A percentile compares a stretch with the other conserved stretches of the same genome.
phyloP scores from a whole-genome alignment of 2,888 invertebrate species.

The Phortica okadai region DNA sequence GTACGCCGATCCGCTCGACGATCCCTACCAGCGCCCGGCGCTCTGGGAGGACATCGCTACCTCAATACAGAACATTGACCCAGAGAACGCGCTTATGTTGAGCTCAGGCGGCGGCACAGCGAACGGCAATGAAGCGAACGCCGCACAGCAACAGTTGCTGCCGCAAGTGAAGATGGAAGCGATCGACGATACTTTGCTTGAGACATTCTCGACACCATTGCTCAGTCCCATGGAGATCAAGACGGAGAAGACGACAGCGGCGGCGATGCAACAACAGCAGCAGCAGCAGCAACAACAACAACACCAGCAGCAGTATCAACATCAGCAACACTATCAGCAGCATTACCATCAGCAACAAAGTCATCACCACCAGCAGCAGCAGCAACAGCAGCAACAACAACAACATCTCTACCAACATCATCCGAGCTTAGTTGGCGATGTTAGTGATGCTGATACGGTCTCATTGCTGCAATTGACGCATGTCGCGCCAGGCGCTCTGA shows the following conservation, averaged over 20 bases:
- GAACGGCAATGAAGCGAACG: slow-evolving; percentile 76
- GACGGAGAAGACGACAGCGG: slow-evolving; percentile 81
- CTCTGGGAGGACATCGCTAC: slow-evolving; percentile 95
- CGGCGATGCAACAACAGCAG: slow-evolving; percentile 64
- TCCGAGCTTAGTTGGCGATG: slow-evolving; percentile 72
- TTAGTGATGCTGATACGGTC: slow-evolving; percentile 53
- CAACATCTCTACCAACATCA: slow-evolving; percentile 74
- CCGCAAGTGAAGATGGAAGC: slow-evolving; percentile 88
- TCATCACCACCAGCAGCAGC: slow-evolving; percentile 56
- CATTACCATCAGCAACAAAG: slow-evolving; percentile 56
- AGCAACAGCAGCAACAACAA: slow-evolving; percentile 61
- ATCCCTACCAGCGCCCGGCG: slow-evolving; percentile 90
- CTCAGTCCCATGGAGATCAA: slow-evolving; percentile 89
- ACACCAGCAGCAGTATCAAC: slow-evolving; percentile 60
- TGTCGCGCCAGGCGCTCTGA: slow-evolving; percentile 58
- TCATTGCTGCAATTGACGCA: slow-evolving; percentile 62
- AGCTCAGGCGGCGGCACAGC: slow-evolving; percentile 79
- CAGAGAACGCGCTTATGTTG: slow-evolving; percentile 92
- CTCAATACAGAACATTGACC: slow-evolving; percentile 92
- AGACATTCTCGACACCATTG: slow-evolving; percentile 82
- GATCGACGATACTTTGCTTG: slow-evolving; percentile 81
- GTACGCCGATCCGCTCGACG: slow-evolving; percentile 79
- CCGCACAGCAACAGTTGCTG: slow-evolving; percentile 32
- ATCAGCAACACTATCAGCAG: slow-evolving; percentile 55
- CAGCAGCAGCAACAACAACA: slow-evolving; percentile 64